Percentiles rank a stretch among this genome's conserved stretches.
These are phyloP conservation scores for Etheostoma perlongum DNA, from an alignment of 2,797 vertebrate species.

Conservation along the genomic window DNA sequence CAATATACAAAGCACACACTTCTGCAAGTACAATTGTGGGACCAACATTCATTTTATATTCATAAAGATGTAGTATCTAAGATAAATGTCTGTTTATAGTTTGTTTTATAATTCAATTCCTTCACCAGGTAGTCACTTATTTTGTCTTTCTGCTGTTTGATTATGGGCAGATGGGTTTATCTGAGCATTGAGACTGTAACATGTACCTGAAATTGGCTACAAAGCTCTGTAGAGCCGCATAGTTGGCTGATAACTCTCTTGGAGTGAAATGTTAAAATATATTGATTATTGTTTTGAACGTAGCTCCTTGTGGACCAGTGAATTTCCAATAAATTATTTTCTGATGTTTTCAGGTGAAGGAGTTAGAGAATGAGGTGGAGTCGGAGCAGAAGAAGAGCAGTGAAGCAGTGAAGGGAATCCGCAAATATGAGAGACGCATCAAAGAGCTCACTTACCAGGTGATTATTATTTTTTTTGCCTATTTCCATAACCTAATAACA, in stretches of 20 bases:
- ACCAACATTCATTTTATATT: background rate
- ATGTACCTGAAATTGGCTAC: background rate
- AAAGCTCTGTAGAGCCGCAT: background rate
- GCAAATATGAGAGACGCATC: constrained; percentile 84
- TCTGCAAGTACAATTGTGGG: background rate
- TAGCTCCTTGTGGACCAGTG: background rate
- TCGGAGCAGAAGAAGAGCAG: constrained; percentile 78
- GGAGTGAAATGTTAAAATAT: background rate
- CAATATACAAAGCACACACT: background rate
- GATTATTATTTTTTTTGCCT: background rate
- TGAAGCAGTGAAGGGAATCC: constrained; percentile 82
- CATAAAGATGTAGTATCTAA: background rate
- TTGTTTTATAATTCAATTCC: background rate
- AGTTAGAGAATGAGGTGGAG: constrained; percentile 81
- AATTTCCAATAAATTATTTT: background rate
- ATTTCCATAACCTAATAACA: background rate
- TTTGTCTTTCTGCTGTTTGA: background rate
- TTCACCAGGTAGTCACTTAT: background rate
- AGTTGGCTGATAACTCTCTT: background rate
- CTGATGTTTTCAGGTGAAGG: constrained; percentile 59
- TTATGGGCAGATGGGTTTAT: background rate
- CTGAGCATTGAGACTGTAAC: background rate
- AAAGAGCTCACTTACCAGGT: constrained; percentile 86
- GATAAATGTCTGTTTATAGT: background rate
- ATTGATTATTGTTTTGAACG: background rate